Percentiles rank a stretch among this genome's conserved stretches.
phyloP scores from a whole-genome alignment of 2,888 invertebrate species.

The Latrodectus elegans region DNA sequence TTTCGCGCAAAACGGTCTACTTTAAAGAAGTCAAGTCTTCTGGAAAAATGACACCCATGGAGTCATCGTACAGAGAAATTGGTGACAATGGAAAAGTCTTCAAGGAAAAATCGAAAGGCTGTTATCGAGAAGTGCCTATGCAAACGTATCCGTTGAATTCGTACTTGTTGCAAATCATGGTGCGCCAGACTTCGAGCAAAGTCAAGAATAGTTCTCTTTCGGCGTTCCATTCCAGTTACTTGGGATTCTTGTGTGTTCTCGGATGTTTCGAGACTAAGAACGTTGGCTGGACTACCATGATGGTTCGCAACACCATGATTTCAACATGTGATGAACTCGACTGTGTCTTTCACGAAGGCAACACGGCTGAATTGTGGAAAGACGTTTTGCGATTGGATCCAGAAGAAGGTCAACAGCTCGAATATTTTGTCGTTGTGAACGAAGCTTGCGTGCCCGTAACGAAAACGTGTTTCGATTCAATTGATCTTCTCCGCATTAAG shows the following conservation, averaged over 20 bases:
- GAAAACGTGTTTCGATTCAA: neutral
- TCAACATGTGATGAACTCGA: constrained; percentile 5
- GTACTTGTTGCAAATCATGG: constrained; percentile 7
- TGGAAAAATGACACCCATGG: constrained; percentile 8
- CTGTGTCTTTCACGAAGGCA: neutral
- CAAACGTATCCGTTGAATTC: constrained; percentile 21
- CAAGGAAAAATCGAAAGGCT: constrained; percentile 18
- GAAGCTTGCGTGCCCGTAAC: constrained; percentile 36
- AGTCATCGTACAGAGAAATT: constrained; percentile 2
- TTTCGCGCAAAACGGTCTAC: constrained; percentile 35
- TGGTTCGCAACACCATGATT: constrained; percentile 1
- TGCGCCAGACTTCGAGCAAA: constrained; percentile 20
- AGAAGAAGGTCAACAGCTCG: fast-evolving
- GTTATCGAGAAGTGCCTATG: constrained; percentile 1
- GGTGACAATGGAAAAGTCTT: constrained; percentile 12
- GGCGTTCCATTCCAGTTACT: constrained; percentile 3
- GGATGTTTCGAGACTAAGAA: constrained; percentile 10
- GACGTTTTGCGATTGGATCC: neutral
- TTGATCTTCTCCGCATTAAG: neutral
- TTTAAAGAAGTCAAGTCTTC: constrained; percentile 5
- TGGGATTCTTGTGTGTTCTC: neutral
- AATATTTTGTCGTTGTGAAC: constrained; percentile 27
- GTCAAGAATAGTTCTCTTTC: constrained; percentile 3
- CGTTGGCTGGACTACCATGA: neutral
- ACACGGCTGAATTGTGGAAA: neutral